Conservation (phyloP, 2,888 invertebrate genomes). For the Eutolmus rufibarbis region DNA sequence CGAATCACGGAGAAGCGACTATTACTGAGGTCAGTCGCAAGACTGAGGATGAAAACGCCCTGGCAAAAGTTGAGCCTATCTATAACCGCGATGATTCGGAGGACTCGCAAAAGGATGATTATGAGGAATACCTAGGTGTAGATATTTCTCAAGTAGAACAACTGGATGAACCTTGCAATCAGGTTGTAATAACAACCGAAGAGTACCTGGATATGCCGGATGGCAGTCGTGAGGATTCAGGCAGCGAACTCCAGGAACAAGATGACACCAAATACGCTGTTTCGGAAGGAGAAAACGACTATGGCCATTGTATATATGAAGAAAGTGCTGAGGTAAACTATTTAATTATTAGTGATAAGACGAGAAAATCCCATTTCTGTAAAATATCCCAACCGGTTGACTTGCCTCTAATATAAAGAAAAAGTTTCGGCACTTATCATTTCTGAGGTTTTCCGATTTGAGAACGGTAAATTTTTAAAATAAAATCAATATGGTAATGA, state of each 20-base stretch:
- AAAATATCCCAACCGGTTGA: too few species aligned
- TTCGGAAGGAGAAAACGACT: not conserved
- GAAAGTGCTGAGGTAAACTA: conserved; percentile 19
- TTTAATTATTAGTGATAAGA: not conserved
- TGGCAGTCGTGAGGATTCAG: not conserved
- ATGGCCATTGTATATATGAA: conserved; percentile 11
- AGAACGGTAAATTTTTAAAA: too few species aligned
- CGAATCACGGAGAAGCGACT: not conserved
- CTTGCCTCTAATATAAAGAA: too few species aligned
- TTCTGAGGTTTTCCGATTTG: too few species aligned
- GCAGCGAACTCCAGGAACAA: not conserved
- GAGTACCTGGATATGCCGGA: not conserved
- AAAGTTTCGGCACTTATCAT: too few species aligned
- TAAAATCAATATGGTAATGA: too few species aligned
- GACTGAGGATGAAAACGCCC: not conserved
- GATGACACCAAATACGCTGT: not conserved
- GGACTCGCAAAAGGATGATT: not conserved
- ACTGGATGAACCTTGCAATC: not conserved
- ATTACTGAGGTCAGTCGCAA: not conserved
- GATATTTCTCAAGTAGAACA: not conserved
- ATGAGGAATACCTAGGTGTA: not conserved
- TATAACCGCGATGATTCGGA: not conserved
- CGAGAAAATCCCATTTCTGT: too few species aligned
- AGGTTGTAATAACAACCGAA: not conserved
- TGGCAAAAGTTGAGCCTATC: not conserved